Base-by-base conservation (phyloP, 2,888 invertebrate species). In the Tanypteryx hageni region DNA sequence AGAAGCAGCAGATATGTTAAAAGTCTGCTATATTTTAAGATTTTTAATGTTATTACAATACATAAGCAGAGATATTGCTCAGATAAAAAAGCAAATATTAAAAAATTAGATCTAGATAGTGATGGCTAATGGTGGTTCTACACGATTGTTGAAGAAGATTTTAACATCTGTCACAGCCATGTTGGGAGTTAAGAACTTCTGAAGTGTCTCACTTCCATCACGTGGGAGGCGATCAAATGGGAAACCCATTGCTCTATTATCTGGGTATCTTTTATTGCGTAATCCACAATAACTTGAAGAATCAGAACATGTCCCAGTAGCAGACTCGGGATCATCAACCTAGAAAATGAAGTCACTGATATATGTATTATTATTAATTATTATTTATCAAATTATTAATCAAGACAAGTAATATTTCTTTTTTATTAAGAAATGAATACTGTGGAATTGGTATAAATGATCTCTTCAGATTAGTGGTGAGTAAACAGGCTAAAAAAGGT, bases 131-230 rank as follows among this genome's bases (percentile, higher is more conserved):
- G 76, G 76, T 27, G 76, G 22, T 4, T 76, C 76, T 13, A 76
- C 27, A 27, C 27, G 76, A 22, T 89, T 58, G 57, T n/a, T 89
- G 89, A 89, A 89, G 44, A 89, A 16, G n/a, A 89, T 89, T 8
- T n/a, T 89, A 5, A 89, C 56, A 27, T 89, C 89, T 64, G 64
- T 31, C 8, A 68, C 44, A 18, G 44, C 31, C 89, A 89, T 89
- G 64, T 89, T 89, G 3, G 89, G 89, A 9, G 44, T 64, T 9
- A 89, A 11, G 64, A 89, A 89, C 16, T 89, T 11, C 16, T 89
- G 9, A 1, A 89, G 64, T 44, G 1, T 31, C 27, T 44, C 18
- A 16, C 11, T 13, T 0, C 8, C 8, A 4, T 89, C 13, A 16
- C n/a, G 16, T 10, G 44, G 27, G 11, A 8, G n/a, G 64, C 89